Evolutionary conservation across 1,140 invertebrate genomes (phyloP).

Genomic region (Drosophila dunni): DNA sequence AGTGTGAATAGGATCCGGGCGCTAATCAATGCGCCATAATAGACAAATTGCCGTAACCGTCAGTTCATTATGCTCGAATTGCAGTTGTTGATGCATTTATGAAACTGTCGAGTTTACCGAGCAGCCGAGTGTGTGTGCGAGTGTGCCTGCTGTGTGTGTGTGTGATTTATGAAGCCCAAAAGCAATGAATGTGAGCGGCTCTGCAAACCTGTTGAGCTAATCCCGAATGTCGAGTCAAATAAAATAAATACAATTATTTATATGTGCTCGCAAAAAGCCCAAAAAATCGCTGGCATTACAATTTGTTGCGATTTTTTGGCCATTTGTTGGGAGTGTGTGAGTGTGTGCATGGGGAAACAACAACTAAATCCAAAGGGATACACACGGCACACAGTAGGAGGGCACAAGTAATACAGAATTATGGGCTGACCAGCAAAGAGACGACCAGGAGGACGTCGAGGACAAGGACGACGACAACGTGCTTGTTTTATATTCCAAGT

Average conservation of each 20-base stretch:
- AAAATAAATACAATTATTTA: slow-evolving; percentile 68
- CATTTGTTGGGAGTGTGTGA: slow-evolving; percentile 15
- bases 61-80: slow-evolving; percentile 69
- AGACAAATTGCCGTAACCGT: slow-evolving; percentile 64
- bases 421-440: slow-evolving; percentile 62
- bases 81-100: slow-evolving; percentile 67
- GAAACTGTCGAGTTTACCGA: slow-evolving; percentile 44
- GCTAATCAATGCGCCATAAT: slow-evolving; percentile 81
- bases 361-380: slow-evolving; percentile 50
- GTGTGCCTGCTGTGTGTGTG: slow-evolving; percentile 28
- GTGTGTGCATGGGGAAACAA: slow-evolving; percentile 5
- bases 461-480: not conserved
- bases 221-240: slow-evolving; percentile 36
- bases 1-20: slow-evolving; percentile 64
- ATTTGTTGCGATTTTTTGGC: slow-evolving; percentile 76
- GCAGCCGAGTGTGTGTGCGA: slow-evolving; percentile 21
- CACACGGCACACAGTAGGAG: slow-evolving; percentile 30
- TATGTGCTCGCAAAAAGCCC: slow-evolving; percentile 64
- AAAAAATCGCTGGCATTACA: slow-evolving; percentile 78
- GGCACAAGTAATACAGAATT: slow-evolving; percentile 60
- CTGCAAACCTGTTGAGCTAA: slow-evolving; percentile 73
- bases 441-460: slow-evolving; percentile 15
- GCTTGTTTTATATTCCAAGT: slow-evolving; percentile 1
- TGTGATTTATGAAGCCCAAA: slow-evolving; percentile 48
- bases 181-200: not conserved